A percentile compares a stretch with the other conserved stretches of the same genome.
phyloP scores from a whole-genome alignment of 2,797 vertebrate genomes.

The Chelon labrosus region DNA sequence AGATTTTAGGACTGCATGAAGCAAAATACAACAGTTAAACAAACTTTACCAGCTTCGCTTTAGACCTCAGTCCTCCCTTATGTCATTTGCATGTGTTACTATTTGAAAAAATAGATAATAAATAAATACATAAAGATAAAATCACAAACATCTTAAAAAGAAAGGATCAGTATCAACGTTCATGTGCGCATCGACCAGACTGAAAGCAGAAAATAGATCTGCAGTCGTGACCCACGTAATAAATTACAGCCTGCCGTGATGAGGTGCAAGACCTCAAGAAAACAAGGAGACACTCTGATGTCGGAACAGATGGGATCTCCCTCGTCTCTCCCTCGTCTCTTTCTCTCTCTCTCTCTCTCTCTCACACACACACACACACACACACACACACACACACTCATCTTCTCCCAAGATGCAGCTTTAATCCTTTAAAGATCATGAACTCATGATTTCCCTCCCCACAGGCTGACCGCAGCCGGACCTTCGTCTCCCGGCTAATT shows the following conservation, averaged over 20 bases:
- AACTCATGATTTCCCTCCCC: constrained; percentile 71
- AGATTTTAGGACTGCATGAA: too few species aligned
- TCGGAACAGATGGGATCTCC: constrained; percentile 40
- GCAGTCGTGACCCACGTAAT: constrained; percentile 1
- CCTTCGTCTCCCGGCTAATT: constrained; percentile 69
- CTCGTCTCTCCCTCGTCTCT: constrained; percentile 9
- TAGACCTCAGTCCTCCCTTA: too few species aligned
- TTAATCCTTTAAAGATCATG: constrained; percentile 71
- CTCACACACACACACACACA: constrained; percentile 2
- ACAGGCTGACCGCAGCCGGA: constrained; percentile 70
- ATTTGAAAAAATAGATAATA: neutral
- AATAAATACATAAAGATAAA: neutral
- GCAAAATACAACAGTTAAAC: too few species aligned
- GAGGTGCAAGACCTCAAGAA: constrained; percentile 28
- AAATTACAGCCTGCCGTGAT: constrained; percentile 28
- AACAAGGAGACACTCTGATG: constrained; percentile 24
- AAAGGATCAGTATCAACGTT: neutral
- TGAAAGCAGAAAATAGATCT: constrained; percentile 12
- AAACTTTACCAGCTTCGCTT: too few species aligned
- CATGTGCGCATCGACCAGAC: neutral
- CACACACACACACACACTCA: neutral
- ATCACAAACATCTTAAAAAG: neutral
- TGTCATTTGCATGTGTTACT: too few species aligned
- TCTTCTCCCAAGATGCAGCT: constrained; percentile 37
- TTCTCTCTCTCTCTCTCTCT: neutral